These are phyloP conservation scores for Acanthopleura granulata DNA, from an alignment of 2,888 invertebrate genomes.

Conservation along the genomic window DNA sequence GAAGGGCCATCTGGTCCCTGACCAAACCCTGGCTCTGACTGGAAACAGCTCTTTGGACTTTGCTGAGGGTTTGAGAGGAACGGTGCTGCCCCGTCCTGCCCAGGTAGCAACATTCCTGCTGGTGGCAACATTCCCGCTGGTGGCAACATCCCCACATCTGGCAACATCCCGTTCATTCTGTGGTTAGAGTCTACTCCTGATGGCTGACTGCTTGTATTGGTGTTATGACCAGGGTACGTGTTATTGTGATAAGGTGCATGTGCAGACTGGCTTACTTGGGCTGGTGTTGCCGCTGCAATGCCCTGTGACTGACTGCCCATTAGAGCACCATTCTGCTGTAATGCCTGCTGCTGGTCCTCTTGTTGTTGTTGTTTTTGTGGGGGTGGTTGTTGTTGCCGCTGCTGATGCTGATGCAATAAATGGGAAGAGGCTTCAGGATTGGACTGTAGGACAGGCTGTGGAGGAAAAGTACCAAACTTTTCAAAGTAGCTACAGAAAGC, in stretches of 20 bases:
- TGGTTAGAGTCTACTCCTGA: background rate
- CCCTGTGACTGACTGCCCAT: background rate
- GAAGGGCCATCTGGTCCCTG: background rate
- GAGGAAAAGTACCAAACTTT: slow-evolving; percentile 54
- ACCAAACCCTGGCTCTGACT: too few relatives aligned
- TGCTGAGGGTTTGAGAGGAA: too few relatives aligned
- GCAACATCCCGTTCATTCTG: background rate
- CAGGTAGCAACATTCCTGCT: too few relatives aligned
- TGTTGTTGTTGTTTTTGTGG: background rate
- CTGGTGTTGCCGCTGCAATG: background rate
- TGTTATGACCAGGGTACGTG: background rate
- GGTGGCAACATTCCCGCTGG: background rate
- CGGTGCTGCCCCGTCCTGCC: background rate
- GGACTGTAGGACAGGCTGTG: slow-evolving; percentile 32
- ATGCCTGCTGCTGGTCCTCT: background rate
- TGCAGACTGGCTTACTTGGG: background rate
- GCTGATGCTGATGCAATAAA: background rate
- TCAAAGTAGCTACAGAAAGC: slow-evolving; percentile 61
- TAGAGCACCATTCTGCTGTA: background rate
- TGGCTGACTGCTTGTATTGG: background rate
- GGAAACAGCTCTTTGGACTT: too few relatives aligned
- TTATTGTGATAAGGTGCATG: background rate
- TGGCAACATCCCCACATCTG: background rate
- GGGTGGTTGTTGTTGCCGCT: background rate
- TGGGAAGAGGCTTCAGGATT: background rate